Conservation (phyloP, 2,888 invertebrate species). For the Meganola albula region DNA sequence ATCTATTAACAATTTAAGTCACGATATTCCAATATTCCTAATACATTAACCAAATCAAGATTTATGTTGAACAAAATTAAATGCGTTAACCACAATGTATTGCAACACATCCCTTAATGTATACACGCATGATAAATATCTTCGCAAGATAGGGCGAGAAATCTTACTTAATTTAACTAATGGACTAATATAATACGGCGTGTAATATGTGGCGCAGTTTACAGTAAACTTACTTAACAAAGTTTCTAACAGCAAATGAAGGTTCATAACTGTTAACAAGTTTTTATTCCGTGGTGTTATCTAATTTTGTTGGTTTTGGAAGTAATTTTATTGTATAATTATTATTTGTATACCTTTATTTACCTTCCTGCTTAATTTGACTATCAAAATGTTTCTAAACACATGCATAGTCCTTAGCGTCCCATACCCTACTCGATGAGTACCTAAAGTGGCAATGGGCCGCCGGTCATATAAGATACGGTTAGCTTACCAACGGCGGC, state of each 20-base stretch:
- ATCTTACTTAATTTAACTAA: conserved; percentile 74
- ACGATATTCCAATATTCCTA: conserved; percentile 21
- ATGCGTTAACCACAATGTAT: conserved; percentile 69
- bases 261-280: conserved; percentile 37
- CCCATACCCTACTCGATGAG: no score
- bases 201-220: conserved; percentile 38
- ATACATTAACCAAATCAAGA: conserved; percentile 59
- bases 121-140: conserved; percentile 67
- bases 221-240: conserved; percentile 30
- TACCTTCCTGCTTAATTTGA: no score
- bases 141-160: conserved; percentile 60
- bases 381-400: no score
- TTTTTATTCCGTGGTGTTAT: conserved; percentile 31
- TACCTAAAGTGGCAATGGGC: no score
- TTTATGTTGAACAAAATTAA: conserved; percentile 64
- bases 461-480: no score
- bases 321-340: no score
- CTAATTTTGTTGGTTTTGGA: conserved; percentile 16
- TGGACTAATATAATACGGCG: conserved; percentile 56
- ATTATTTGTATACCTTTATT: no score
- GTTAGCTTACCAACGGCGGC: no score
- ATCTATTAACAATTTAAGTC: no score
- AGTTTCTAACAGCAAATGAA: conserved; percentile 34
- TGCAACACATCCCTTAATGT: conserved; percentile 53
- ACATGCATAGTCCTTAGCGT: no score